These are phyloP conservation scores for Diplodus sargus DNA, from an alignment of 2,797 vertebrate genomes.

Conservation along the genomic window DNA sequence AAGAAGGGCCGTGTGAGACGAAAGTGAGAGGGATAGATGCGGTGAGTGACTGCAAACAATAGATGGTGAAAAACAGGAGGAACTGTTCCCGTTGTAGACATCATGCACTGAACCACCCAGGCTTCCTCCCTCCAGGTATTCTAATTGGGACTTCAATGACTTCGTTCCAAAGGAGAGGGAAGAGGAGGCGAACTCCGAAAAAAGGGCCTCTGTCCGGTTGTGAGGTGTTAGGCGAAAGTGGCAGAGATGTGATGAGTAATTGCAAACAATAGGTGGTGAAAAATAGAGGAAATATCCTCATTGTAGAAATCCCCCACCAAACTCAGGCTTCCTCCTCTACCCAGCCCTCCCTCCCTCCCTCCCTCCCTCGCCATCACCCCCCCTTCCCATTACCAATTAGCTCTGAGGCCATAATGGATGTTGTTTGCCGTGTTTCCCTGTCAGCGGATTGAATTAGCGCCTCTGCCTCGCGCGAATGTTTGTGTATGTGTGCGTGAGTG, in stretches of 20 bases:
- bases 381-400: conserved; percentile 83
- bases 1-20: conserved; percentile 11
- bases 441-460: conserved; percentile 87
- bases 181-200: not conserved
- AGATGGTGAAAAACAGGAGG: conserved; percentile 50
- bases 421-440: conserved; percentile 87
- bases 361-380: conserved; percentile 7
- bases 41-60: conserved; percentile 59
- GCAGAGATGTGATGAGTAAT: conserved; percentile 55
- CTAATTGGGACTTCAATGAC: no score
- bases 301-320: conserved; percentile 52
- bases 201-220: conserved; percentile 34
- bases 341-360: conserved; percentile 33
- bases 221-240: conserved; percentile 23
- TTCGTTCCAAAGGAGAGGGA: no score
- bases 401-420: conserved; percentile 86
- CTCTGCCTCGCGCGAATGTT: conserved; percentile 60
- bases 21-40: conserved; percentile 43
- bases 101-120: conserved; percentile 35
- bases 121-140: conserved; percentile 37
- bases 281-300: conserved; percentile 59
- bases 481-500: conserved; percentile 74
- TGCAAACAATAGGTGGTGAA: conserved; percentile 53
- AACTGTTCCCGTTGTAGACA: conserved; percentile 58
- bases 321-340: conserved; percentile 43